phyloP scores from a whole-genome alignment of 2,888 invertebrate genomes.

The Napeogenes sylphis region DNA sequence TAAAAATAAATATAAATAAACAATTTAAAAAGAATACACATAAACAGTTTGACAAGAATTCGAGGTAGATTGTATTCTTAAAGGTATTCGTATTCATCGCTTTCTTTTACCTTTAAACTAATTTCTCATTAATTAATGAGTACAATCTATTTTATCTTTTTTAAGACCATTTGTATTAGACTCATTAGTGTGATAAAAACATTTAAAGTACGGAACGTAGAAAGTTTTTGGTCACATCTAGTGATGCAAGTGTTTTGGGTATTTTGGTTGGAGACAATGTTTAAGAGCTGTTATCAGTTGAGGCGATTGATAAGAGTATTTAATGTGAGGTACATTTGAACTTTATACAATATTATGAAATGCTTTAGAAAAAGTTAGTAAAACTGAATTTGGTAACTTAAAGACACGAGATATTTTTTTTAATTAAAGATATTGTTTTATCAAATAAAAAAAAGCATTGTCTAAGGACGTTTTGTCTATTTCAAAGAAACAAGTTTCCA shows the following conservation, averaged over 20 bases:
- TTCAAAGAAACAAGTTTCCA: no score
- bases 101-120: neutral
- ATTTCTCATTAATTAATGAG: conserved; percentile 6
- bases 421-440: no score
- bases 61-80: neutral
- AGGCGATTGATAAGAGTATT: conserved; percentile 21
- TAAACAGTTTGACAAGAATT: no score
- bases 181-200: neutral
- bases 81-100: neutral
- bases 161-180: neutral
- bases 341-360: conserved; percentile 9
- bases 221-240: conserved; percentile 7
- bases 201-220: conserved; percentile 4
- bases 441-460: no score
- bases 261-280: conserved; percentile 16
- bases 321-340: conserved; percentile 11
- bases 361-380: neutral
- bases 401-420: no score
- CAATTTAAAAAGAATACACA: no score
- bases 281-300: conserved; percentile 20
- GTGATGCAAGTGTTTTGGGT: conserved; percentile 24
- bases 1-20: no score
- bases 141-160: neutral
- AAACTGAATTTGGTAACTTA: no score
- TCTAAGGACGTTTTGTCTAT: no score